Evolutionary conservation across 2,113 vertebrate genomes (phyloP).

Genomic region (Misgurnus mizolepis): DNA sequence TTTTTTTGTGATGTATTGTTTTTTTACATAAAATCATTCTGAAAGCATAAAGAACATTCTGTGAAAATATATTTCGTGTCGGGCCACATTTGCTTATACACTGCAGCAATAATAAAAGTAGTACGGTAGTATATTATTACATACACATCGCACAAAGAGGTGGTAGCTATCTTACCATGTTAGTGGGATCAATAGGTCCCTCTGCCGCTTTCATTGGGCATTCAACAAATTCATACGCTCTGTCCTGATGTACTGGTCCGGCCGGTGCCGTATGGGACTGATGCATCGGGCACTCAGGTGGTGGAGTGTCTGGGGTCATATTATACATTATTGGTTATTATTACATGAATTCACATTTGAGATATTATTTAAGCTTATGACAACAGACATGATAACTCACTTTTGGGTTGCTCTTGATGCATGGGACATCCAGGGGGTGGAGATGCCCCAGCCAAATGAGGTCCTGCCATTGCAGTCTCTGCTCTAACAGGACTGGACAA

Average conservation of each 20-base stretch:
- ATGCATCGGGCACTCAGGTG: constrained; percentile 79
- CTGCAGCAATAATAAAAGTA: too few species aligned
- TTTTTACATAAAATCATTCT: too few species aligned
- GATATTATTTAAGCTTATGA: not conserved
- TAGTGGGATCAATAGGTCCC: constrained; percentile 81
- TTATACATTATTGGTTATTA: not conserved
- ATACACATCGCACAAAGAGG: too few species aligned
- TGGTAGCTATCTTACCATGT: constrained; percentile 80
- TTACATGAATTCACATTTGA: not conserved
- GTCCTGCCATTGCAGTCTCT: constrained; percentile 40
- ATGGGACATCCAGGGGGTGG: constrained; percentile 77
- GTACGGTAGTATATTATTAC: too few species aligned
- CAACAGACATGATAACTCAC: constrained; percentile 50
- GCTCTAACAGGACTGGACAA: constrained; percentile 69
- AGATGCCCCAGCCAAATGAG: rapidly evolving
- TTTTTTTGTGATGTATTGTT: too few species aligned
- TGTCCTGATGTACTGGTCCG: constrained; percentile 79
- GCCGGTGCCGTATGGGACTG: constrained; percentile 48
- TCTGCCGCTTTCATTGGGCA: constrained; percentile 80
- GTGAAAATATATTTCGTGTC: too few species aligned
- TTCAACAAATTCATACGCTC: constrained; percentile 81
- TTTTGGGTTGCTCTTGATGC: constrained; percentile 73
- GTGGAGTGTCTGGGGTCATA: constrained; percentile 55
- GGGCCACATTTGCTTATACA: too few species aligned
- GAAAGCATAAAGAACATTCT: too few species aligned